phyloP scores from a whole-genome alignment of 1,140 invertebrate species.

The Eumeta japonica region DNA sequence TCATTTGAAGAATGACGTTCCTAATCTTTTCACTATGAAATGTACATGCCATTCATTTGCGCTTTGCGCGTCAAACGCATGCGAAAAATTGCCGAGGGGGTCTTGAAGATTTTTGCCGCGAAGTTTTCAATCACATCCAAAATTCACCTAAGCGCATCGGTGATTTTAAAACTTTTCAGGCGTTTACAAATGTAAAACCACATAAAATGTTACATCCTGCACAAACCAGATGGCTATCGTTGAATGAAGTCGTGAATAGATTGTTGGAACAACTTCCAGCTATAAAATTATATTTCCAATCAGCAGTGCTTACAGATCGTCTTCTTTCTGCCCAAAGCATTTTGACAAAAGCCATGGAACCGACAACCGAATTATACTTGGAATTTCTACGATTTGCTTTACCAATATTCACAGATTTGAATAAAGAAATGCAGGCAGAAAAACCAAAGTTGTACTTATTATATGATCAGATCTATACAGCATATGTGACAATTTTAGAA shows the following conservation, averaged over 20 bases:
- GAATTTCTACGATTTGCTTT: conserved; percentile 24
- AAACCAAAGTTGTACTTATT: conserved; percentile 20
- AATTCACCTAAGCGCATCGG: conserved; percentile 21
- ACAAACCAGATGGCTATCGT: conserved; percentile 40
- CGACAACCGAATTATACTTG: conserved; percentile 22
- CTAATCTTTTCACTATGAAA: conserved; percentile 24
- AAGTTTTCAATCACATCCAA: conserved; percentile 23
- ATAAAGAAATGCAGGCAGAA: conserved; percentile 32
- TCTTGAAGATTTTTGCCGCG: conserved; percentile 16
- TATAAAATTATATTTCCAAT: conserved; percentile 30
- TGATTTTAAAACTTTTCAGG: conserved; percentile 24
- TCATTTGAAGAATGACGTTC: conserved; percentile 23
- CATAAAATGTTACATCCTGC: conserved; percentile 29
- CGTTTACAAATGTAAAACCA: conserved; percentile 22
- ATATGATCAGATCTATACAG: conserved; percentile 13
- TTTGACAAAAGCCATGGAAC: conserved; percentile 15
- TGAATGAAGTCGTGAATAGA: conserved; percentile 27
- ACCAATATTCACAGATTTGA: conserved; percentile 20
- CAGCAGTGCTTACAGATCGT: conserved; percentile 12
- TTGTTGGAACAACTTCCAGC: conserved; percentile 32
- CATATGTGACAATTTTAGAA: conserved; percentile 15
- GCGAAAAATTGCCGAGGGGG: conserved; percentile 23
- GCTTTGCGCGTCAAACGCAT: conserved; percentile 32
- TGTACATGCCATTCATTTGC: conserved; percentile 35
- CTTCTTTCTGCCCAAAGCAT: conserved; percentile 19